Evolutionary conservation across 1,140 invertebrate species (phyloP).

Genomic region (Eufriesea mexicana): DNA sequence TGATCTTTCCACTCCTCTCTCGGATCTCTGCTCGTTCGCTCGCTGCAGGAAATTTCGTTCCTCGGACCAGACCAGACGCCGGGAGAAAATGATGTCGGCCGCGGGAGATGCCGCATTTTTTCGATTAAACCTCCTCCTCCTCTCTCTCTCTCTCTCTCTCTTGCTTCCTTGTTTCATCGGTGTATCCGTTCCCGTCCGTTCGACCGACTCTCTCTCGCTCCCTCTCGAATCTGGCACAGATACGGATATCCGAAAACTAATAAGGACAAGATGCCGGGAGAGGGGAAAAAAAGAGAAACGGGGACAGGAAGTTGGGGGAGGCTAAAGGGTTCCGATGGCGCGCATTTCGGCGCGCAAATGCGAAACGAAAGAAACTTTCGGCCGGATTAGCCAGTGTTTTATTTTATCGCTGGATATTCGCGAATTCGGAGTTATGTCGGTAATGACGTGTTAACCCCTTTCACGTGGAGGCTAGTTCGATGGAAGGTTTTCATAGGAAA

Average conservation of each 20-base stretch:
- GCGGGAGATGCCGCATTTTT: slow-evolving; percentile 15
- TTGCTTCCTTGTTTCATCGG: neutral
- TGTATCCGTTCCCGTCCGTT: neutral
- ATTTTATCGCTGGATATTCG: no score
- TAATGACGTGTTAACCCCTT: no score
- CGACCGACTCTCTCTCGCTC: neutral
- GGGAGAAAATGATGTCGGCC: slow-evolving; percentile 33
- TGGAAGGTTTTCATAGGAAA: no score
- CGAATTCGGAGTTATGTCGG: no score
- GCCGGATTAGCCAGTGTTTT: neutral
- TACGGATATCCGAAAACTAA: slow-evolving; percentile 40
- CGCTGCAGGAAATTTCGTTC: slow-evolving; percentile 39
- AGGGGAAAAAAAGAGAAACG: neutral
- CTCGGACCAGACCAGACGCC: neutral
- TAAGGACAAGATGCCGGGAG: slow-evolving; percentile 5
- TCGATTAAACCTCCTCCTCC: slow-evolving; percentile 6
- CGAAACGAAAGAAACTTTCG: neutral
- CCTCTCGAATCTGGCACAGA: slow-evolving; percentile 27
- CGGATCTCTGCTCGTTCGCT: neutral
- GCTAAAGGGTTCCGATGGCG: neutral
- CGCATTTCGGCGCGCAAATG: neutral
- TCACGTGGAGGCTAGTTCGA: no score
- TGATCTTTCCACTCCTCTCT: neutral
- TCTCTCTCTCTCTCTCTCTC: neutral
- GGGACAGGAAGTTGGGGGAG: neutral